Evolutionary conservation across 2,797 vertebrate genomes (phyloP).

Genomic region (Microhierax caerulescens): DNA sequence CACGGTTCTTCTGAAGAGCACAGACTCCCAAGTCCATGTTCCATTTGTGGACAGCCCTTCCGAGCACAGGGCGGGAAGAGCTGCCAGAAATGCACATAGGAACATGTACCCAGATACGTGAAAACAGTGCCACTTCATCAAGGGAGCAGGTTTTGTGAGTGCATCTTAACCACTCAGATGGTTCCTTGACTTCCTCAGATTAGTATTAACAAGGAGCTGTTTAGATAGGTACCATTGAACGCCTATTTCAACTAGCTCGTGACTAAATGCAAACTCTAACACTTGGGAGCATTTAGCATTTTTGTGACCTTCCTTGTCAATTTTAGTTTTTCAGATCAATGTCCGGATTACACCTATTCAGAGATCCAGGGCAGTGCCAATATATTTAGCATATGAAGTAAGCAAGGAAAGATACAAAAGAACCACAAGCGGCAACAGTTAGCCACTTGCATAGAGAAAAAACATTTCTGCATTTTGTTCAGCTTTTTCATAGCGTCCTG

Average conservation of each 20-base stretch:
- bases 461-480: not conserved
- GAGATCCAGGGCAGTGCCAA: not conserved
- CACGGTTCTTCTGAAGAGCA: not conserved
- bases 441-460: not conserved
- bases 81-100: not conserved
- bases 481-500: not conserved
- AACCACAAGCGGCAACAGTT: not conserved
- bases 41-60: not conserved
- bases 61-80: not conserved
- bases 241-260: not conserved
- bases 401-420: not conserved
- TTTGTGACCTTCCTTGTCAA: not conserved
- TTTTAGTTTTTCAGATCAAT: not conserved
- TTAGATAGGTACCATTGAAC: not conserved
- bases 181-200: not conserved
- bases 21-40: not conserved
- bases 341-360: not conserved
- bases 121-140: not conserved
- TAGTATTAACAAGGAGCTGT: not conserved
- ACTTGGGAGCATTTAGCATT: not conserved
- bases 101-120: not conserved
- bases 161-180: not conserved
- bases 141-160: not conserved
- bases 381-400: not conserved
- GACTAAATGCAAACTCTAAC: not conserved